Conservation (phyloP, 1,140 invertebrate genomes). For the Diorhabda carinulata region DNA sequence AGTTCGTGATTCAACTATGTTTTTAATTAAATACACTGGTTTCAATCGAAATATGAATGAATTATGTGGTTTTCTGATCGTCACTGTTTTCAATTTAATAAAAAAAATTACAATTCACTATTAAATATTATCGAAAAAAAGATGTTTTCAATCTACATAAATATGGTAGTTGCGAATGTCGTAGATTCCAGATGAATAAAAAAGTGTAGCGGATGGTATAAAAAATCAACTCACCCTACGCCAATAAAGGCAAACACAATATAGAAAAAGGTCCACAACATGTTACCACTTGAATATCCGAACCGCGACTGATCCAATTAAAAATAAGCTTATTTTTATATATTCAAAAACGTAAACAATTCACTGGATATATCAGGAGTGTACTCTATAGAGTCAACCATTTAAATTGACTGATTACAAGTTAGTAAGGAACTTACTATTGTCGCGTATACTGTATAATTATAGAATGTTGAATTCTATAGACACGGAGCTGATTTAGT, state of each 20-base stretch:
- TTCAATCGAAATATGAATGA: too few relatives aligned
- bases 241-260: neutral
- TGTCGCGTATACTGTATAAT: neutral
- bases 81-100: too few relatives aligned
- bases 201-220: neutral
- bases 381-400: neutral
- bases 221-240: neutral
- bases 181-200: too few relatives aligned
- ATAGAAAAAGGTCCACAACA: neutral
- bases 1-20: too few relatives aligned
- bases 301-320: neutral
- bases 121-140: too few relatives aligned
- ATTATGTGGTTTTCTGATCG: too few relatives aligned
- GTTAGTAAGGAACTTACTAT: neutral
- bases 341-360: neutral
- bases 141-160: too few relatives aligned
- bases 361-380: neutral
- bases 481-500: neutral
- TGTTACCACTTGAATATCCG: neutral
- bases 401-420: neutral
- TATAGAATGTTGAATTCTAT: neutral
- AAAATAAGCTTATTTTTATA: neutral
- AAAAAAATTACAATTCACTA: too few relatives aligned
- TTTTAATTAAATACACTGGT: too few relatives aligned
- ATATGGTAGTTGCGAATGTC: too few relatives aligned